These are phyloP conservation scores for Gymnocypris eckloni DNA, from an alignment of 2,797 vertebrate species.

Conservation along the genomic window DNA sequence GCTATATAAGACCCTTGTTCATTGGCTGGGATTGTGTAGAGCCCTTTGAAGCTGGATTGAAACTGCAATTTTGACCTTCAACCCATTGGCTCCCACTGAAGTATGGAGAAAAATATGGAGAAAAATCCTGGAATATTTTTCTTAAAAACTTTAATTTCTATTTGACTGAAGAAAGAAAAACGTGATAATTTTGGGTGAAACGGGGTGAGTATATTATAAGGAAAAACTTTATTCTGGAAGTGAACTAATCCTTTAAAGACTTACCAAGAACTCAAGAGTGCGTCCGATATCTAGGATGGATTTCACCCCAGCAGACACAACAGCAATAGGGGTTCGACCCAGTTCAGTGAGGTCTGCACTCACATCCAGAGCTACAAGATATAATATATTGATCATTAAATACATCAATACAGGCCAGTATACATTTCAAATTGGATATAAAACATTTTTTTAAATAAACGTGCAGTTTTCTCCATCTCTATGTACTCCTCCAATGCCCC, in stretches of 20 bases:
- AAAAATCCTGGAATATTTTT: not conserved
- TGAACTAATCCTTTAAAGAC: conserved; percentile 43
- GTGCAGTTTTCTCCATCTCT: conserved; percentile 87
- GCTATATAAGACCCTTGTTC: too few relatives aligned
- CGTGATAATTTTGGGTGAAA: not conserved
- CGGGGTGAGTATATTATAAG: not conserved
- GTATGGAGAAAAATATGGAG: not conserved
- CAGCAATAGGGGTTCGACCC: conserved; percentile 87
- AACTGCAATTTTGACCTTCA: too few relatives aligned
- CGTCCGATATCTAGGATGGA: conserved; percentile 92
- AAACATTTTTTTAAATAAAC: conserved; percentile 44
- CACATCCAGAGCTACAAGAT: conserved; percentile 84
- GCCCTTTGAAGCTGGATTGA: too few relatives aligned
- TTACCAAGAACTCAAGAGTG: conserved; percentile 90
- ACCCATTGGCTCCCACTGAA: too few relatives aligned
- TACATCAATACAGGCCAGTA: not conserved
- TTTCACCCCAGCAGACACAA: conserved; percentile 89
- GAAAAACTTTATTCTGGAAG: not conserved
- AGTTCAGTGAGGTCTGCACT: conserved; percentile 92
- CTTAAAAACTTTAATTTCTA: not conserved
- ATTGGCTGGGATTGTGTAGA: too few relatives aligned
- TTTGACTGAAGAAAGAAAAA: not conserved
- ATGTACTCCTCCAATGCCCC: conserved; percentile 91
- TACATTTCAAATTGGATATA: not conserved
- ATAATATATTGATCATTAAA: not conserved